phyloP scores from a whole-genome alignment of 2,113 vertebrate species.

The Pristiophorus japonicus region DNA sequence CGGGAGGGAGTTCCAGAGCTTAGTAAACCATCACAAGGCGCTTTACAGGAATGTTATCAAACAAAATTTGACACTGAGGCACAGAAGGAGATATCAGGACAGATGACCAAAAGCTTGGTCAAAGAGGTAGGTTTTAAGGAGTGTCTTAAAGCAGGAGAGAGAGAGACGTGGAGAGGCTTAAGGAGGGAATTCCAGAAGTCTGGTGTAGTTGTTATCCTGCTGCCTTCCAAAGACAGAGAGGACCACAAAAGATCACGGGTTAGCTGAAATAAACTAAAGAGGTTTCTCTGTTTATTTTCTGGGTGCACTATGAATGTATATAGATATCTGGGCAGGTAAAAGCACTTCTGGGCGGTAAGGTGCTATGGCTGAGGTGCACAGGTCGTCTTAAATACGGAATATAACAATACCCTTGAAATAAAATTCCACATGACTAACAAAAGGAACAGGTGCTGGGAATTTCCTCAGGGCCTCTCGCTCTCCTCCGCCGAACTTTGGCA shows the following conservation, averaged over 20 bases:
- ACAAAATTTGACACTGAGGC: neutral
- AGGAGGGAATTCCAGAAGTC: neutral
- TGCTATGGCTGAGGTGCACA: neutral
- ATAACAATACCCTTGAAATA: neutral
- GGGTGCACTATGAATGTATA: neutral
- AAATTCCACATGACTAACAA: neutral
- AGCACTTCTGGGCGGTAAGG: neutral
- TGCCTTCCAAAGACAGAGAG: neutral
- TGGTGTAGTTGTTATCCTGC: neutral
- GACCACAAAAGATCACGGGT: neutral
- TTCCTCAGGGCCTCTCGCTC: neutral
- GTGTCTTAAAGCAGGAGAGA: neutral
- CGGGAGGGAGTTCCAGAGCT: neutral
- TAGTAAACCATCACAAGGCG: neutral
- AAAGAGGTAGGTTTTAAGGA: neutral
- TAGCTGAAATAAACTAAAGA: neutral
- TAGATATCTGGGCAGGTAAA: neutral
- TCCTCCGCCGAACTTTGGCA: neutral
- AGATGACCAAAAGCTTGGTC: neutral
- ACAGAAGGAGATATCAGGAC: neutral
- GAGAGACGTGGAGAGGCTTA: neutral
- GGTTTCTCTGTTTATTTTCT: neutral
- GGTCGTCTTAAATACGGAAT: neutral
- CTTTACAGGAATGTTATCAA: neutral
- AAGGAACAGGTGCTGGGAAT: neutral